Evolutionary conservation across 2,113 vertebrate species (phyloP), one percentile per base, ranked within the genome.

Genomic region (western clawed frog (Xenopus tropicalis)): DNA sequence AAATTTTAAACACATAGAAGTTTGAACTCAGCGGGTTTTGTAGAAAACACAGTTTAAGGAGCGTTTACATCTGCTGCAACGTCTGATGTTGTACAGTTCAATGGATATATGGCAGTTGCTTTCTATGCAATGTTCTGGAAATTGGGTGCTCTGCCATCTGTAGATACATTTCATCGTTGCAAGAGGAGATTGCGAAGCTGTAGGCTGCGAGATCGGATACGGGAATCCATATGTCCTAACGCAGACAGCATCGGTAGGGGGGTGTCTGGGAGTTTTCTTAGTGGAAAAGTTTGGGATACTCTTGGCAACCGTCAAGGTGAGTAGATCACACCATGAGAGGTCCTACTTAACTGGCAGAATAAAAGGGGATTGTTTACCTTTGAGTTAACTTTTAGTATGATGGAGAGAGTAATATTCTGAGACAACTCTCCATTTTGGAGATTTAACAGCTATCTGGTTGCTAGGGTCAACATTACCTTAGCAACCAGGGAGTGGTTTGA

Each of bases 71-170:
- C 72, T 74, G 72, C 56, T 68, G 51, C 65, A 37, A 74, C 23
- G 72, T 61, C 72, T 74, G 72, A 74, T 72, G 64, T 74, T 66
- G 66, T 74, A 74, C 65, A 69, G 72, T 74, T 74, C 72, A 74
- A 66, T 74, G 72, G 66, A 61, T 68, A 58, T 66, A 74, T 61
- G 72, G 65, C 61, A 74, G 66, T 68, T 37, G 64, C 61, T 59
- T 58, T 74, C 44, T 61, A 66, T 68, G 58, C 72, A 74, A 74
- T 74, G 72, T 74, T 74, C 65, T 69, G 72, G 72, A 74, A 74
- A 74, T 74, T 68, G 56, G 65, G 65, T 74, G 22, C 72, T 58
- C 72, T 52, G 57, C 72, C 72, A 74, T 74, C 72, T 74, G 72
- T 74, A 69, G 59, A 74, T 59, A 68, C 58, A 21, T 61, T 66